Evolutionary conservation across 2,888 invertebrate species (phyloP), one percentile per base, ranked within the genome.

Genomic region (Hanleya hanleyi): DNA sequence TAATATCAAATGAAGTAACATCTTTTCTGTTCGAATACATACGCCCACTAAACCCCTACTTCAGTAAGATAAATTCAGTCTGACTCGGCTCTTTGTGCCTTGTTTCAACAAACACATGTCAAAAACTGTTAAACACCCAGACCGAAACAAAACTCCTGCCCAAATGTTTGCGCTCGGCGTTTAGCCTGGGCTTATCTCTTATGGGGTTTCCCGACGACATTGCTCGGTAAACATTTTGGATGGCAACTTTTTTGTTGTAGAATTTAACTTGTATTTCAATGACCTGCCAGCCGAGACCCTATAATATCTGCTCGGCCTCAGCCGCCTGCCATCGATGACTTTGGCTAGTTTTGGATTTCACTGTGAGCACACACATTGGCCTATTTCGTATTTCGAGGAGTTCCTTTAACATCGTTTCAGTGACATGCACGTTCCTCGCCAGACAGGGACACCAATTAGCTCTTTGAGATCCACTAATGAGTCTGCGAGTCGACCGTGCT

Each of bases 71-170:
- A 32, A 22, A 32, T 15, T 57, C 12, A 57, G 57, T 29, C 57
- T 15, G 26, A 32, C 26, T 32, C 57, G 9, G 57, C 29, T 32
- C 29, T 41, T 57, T 57, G 57, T 57, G 57, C 22, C 57, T 26
- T 57, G 9, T 57, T 57, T 57, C 57, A 57, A 57, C 57, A 57
- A 57, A 57, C 57, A 57, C 57, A 57, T 57, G 57, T 57, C 57
- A 57, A 26, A 57, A 15, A 15, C 29, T 2, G 22, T 15, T 57
- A 57, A 57, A 57, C 15, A 29, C 26, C 29, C 4, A 32, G 57
- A 22, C 12, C 22, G 15, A 32, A 29, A 57, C 22, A 26, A 29
- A 22, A 57, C 22, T 22, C 22, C 57, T 15, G 29, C 29, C 15
- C 29, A 22, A 57, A 15, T 57, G 32, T 57, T 57, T 57, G 57